A percentile compares a stretch with the other conserved stretches of the same genome.
Conservation (phyloP, 2,888 invertebrate genomes). For the Cyclophora punctaria region DNA sequence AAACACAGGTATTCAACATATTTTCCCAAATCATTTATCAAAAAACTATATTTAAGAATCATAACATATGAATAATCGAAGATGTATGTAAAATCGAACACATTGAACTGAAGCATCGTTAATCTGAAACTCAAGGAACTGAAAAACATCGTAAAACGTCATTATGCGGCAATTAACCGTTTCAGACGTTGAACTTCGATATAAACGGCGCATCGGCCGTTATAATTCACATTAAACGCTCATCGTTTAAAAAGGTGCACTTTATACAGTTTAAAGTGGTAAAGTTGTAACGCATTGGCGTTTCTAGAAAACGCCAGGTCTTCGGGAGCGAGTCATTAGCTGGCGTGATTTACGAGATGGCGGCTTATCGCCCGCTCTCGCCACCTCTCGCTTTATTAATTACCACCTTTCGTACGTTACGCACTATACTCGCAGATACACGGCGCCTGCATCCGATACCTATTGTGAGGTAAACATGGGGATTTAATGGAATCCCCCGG, state of each 20-base stretch:
- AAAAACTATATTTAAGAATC: too few relatives aligned
- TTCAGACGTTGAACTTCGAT: constrained; percentile 11
- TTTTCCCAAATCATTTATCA: too few relatives aligned
- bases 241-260: constrained; percentile 15
- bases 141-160: neutral
- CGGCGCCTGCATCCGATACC: too few relatives aligned
- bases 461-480: too few relatives aligned
- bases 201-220: constrained; percentile 4
- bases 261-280: constrained; percentile 13
- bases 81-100: too few relatives aligned
- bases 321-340: constrained; percentile 36
- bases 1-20: too few relatives aligned
- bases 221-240: constrained; percentile 1
- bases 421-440: neutral
- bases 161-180: constrained; percentile 13
- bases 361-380: constrained; percentile 41
- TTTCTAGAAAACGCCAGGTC: constrained; percentile 10
- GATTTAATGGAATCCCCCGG: too few relatives aligned
- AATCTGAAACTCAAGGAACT: too few relatives aligned
- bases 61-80: too few relatives aligned
- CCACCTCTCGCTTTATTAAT: constrained; percentile 44
- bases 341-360: constrained; percentile 43
- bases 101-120: too few relatives aligned
- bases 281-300: constrained; percentile 12
- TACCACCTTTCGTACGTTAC: constrained; percentile 27